Evolutionary conservation across 2,888 invertebrate species (phyloP), one percentile per base, ranked within the genome.

Genomic region (Venusia cambrica): DNA sequence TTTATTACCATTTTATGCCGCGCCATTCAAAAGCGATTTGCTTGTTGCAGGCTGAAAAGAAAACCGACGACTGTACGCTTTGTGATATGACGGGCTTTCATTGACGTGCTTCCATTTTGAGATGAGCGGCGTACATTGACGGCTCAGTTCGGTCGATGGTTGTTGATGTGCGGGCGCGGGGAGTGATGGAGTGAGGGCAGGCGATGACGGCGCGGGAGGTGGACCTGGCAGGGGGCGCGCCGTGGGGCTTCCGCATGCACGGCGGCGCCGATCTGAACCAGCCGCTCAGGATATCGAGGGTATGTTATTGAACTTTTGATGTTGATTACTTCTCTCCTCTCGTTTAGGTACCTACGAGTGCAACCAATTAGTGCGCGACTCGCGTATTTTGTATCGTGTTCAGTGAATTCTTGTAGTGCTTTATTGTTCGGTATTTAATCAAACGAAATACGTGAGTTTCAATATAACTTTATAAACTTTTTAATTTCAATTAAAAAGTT

Each of bases 191-290:
- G 59, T 75, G 69, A 73, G 51, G 57, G 56, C 51, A 48, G 52
- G 75, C 71, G 64, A 93, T 93, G 93, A 90, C 91, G 65, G 87
- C 92, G 51, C 87, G 91, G 60, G 91, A 92, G 83, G 93, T 95
- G 74, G 89, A 91, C 68, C 87, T 95, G 70, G 89, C 91, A 67
- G 95, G 95, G 55, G 95, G 95, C 48, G 91, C 93, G 72, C 95
- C 95, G 54, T 95, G 95, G 96, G 95, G 95, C 63, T 95, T 96
- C 87, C 92, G 95, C 51, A 93, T 95, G 92, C 93, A 94, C 75
- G 95, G 95, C 49, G 95, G 95, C 48, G 90, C 88, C 60, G 95
- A 95, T 80, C 90, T 91, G 57, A 91, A 92, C 67, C 92, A 93
- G 74, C 93, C 93, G 39, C 88, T 95, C 42, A 90, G 92, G 73